Evolutionary conservation across 2,888 invertebrate species (phyloP).

Genomic region (Drosophila austrosaltans): DNA sequence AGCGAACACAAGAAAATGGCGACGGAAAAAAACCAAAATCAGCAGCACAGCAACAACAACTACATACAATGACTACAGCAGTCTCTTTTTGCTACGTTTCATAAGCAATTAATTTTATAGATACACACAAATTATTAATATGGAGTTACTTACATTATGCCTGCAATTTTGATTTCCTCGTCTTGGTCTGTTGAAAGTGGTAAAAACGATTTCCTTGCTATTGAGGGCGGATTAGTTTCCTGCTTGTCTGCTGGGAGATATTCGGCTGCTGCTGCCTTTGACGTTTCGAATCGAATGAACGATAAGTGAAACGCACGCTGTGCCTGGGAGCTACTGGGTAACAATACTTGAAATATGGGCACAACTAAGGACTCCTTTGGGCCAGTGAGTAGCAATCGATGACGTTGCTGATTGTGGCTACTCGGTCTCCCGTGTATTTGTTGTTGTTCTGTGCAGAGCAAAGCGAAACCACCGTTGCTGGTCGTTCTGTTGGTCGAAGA

Average conservation of each 20-base stretch:
- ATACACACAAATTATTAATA: not conserved
- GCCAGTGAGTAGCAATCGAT: conserved; percentile 10
- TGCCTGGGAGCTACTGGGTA: conserved; percentile 47
- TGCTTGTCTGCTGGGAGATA: conserved; percentile 56
- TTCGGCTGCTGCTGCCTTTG: conserved; percentile 54
- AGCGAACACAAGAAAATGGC: conserved; percentile 70
- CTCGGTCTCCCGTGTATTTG: conserved; percentile 68
- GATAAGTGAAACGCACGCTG: conserved; percentile 63
- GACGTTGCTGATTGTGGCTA: conserved; percentile 19
- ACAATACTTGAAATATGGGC: conserved; percentile 38
- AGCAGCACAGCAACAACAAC: conserved; percentile 22
- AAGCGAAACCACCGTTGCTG: conserved; percentile 73
- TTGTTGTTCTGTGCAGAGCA: conserved; percentile 71
- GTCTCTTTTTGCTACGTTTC: conserved; percentile 24
- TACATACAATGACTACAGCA: conserved; percentile 16
- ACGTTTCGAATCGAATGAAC: conserved; percentile 52
- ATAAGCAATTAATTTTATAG: conserved; percentile 10
- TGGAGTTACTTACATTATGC: conserved; percentile 79
- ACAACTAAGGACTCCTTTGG: conserved; percentile 47
- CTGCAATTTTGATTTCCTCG: conserved; percentile 74
- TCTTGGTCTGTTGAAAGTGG: conserved; percentile 68
- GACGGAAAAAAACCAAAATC: conserved; percentile 62
- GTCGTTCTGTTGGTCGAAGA: conserved; percentile 79
- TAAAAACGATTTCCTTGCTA: conserved; percentile 63
- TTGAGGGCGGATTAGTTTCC: conserved; percentile 51